Percentiles rank a stretch among this genome's conserved stretches.
These are phyloP conservation scores for Gallinago paraguaiae DNA, from an alignment of 2,113 vertebrate species.

Conservation along the genomic window DNA sequence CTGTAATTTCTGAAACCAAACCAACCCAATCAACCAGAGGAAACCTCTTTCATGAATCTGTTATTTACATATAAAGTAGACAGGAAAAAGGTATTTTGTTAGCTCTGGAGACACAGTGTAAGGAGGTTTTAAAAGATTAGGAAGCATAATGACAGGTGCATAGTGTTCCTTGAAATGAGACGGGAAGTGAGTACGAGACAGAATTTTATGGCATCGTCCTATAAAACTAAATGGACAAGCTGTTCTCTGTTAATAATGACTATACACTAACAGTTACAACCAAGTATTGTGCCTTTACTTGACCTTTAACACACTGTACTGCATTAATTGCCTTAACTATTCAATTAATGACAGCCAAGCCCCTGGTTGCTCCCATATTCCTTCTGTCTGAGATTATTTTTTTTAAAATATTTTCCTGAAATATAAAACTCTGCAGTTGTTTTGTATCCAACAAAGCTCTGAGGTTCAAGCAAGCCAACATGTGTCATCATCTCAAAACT, in stretches of 20 bases:
- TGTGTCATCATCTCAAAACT: conserved; percentile 40
- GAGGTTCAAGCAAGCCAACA: conserved; percentile 54
- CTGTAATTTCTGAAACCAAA: conserved; percentile 41
- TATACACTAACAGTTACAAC: conserved; percentile 38
- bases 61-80: conserved; percentile 61
- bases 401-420: conserved; percentile 46
- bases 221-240: conserved; percentile 53
- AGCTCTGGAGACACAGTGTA: conserved; percentile 53
- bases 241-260: conserved; percentile 36
- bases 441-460: conserved; percentile 21
- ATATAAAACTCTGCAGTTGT: conserved; percentile 47
- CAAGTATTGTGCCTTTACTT: conserved; percentile 38
- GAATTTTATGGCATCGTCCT: conserved; percentile 45
- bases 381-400: conserved; percentile 46
- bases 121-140: conserved; percentile 62
- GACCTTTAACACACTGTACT: conserved; percentile 61
- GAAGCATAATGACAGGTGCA: conserved; percentile 62
- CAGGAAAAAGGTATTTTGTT: conserved; percentile 70
- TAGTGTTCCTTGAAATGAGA: conserved; percentile 51
- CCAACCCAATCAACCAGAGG: conserved; percentile 64
- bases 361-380: neutral
- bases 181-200: conserved; percentile 21
- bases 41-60: conserved; percentile 62
- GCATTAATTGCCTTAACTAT: conserved; percentile 34
- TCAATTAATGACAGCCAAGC: conserved; percentile 27